A percentile compares a stretch with the other conserved stretches of the same genome.
These are phyloP conservation scores for Ormia ochracea DNA, from an alignment of 2,888 invertebrate species.

Conservation along the genomic window DNA sequence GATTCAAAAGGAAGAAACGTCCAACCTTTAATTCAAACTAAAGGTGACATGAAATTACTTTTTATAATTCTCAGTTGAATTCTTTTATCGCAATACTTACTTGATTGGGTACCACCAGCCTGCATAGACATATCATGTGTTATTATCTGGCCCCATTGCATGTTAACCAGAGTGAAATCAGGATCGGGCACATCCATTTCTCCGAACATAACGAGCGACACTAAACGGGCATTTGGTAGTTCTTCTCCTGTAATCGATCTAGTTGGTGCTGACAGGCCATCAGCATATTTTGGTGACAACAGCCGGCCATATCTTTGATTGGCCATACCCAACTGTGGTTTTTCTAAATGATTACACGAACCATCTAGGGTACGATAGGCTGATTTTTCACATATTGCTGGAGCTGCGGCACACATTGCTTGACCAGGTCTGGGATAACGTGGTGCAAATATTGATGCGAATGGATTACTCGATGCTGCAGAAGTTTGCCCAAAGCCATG, in stretches of 20 bases:
- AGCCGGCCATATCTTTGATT: slow-evolving; percentile 80
- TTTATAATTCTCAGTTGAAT: background rate
- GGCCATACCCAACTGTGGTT: slow-evolving; percentile 89
- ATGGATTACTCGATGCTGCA: slow-evolving; percentile 69
- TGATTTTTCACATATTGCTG: slow-evolving; percentile 71
- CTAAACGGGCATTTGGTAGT: slow-evolving; percentile 83
- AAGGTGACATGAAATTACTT: too few relatives aligned
- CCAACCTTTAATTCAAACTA: too few relatives aligned
- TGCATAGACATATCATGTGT: slow-evolving; percentile 80
- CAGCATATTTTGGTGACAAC: slow-evolving; percentile 77
- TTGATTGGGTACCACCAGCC: slow-evolving; percentile 81
- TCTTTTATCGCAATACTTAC: slow-evolving; percentile 78
- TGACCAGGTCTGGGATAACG: slow-evolving; percentile 68
- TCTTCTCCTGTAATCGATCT: slow-evolving; percentile 81
- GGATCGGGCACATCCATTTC: slow-evolving; percentile 84
- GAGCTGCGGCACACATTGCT: slow-evolving; percentile 70
- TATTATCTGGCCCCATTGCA: slow-evolving; percentile 81
- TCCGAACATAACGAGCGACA: slow-evolving; percentile 84
- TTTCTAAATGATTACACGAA: slow-evolving; percentile 92
- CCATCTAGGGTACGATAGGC: slow-evolving; percentile 90
- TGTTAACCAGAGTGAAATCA: slow-evolving; percentile 84
- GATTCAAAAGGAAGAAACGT: background rate
- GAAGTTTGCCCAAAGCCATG: slow-evolving; percentile 63
- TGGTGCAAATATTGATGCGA: slow-evolving; percentile 66
- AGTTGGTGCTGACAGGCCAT: slow-evolving; percentile 80